phyloP scores from a whole-genome alignment of 2,797 vertebrate genomes.

The Limosa lapponica region DNA sequence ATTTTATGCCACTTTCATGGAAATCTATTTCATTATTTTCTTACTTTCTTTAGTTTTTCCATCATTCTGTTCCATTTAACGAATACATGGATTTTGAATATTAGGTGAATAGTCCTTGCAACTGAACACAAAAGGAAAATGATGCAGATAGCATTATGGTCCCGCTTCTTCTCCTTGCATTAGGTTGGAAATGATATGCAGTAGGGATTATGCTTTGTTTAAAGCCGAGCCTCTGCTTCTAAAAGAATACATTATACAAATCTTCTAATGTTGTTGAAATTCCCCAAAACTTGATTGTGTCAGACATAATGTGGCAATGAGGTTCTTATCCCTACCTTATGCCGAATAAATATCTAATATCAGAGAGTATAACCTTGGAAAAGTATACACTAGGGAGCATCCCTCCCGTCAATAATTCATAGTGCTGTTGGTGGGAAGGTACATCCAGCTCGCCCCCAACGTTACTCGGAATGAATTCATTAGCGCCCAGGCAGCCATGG shows the following conservation, averaged over 20 bases:
- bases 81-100: conserved; percentile 40
- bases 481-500: neutral
- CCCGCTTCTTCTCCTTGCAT: conserved; percentile 52
- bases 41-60: neutral
- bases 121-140: conserved; percentile 65
- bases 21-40: conserved; percentile 58
- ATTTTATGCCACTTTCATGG: conserved; percentile 55
- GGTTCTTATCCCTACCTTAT: conserved; percentile 68
- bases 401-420: conserved; percentile 70
- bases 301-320: conserved; percentile 74
- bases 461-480: neutral
- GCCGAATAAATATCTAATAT: conserved; percentile 69
- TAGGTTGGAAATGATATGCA: conserved; percentile 77
- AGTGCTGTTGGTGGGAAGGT: conserved; percentile 33
- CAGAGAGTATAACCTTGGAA: conserved; percentile 63
- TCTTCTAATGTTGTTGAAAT: conserved; percentile 74
- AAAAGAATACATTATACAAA: conserved; percentile 80
- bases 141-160: conserved; percentile 52
- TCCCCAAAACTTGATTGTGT: conserved; percentile 74
- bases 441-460: neutral
- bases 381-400: conserved; percentile 53
- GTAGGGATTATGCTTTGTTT: conserved; percentile 78
- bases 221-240: conserved; percentile 72
- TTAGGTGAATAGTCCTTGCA: conserved; percentile 37
- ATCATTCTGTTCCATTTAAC: conserved; percentile 58